Base-by-base conservation (phyloP, 1,140 invertebrate species). In the Periplaneta americana region DNA sequence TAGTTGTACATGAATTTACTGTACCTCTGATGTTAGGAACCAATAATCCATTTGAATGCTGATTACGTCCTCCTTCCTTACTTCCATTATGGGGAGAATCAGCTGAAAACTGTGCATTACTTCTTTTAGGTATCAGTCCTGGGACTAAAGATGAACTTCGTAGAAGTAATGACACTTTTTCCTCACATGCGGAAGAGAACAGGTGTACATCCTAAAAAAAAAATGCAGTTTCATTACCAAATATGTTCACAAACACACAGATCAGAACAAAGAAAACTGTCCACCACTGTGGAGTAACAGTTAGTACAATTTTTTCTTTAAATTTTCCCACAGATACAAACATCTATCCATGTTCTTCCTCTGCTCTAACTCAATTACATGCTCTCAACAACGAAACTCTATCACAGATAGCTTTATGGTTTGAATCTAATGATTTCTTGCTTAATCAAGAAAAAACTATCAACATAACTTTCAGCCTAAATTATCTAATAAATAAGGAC, bases 191-290 rank as follows among this genome's bases (percentile, higher is more conserved):
- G 33, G 82, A 75, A 10, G 83, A 81, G 34, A 88, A 88, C 0
- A 80, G 74, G 11, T 75, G n/a, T 39, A 80, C 82, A 79, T 88
- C 85, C 88, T 88, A 80, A n/a, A 83, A 85, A 83, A 36, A 83
- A 48, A 0, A 80, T n/a, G n/a, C n/a, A n/a, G n/a, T n/a, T n/a
- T n/a, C n/a, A n/a, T n/a, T n/a, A n/a, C n/a, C n/a, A n/a, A n/a
- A n/a, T n/a, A n/a, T n/a, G n/a, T n/a, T n/a, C n/a, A n/a, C n/a
- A n/a, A n/a, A n/a, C n/a, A n/a, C n/a, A n/a, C n/a, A n/a, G n/a
- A n/a, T n/a, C n/a, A n/a, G n/a, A n/a, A n/a, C n/a, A n/a, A n/a
- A n/a, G n/a, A n/a, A n/a, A n/a, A n/a, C n/a, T 17, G 48, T 79
- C 6, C 2, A 31, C 22, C 75, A 77, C n/a, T n/a, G n/a, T n/a